A percentile compares a stretch with the other conserved stretches of the same genome.
Evolutionary conservation across 1,140 invertebrate genomes (phyloP).

Genomic region (Cyphomyrmex costatus): DNA sequence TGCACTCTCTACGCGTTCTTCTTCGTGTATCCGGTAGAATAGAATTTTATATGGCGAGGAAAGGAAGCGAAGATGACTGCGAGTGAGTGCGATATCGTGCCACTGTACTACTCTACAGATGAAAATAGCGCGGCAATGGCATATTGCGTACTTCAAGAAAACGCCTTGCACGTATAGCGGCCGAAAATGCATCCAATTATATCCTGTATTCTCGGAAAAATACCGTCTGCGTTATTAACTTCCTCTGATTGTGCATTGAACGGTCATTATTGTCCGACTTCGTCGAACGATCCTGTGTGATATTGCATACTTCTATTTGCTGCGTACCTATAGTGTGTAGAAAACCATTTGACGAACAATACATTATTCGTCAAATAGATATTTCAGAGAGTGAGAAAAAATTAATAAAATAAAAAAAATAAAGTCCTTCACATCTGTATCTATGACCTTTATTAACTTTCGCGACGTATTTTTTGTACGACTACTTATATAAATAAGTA

Average conservation of each 20-base stretch:
- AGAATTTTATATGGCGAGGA: slow-evolving; percentile 60
- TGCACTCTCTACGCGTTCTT: slow-evolving; percentile 62
- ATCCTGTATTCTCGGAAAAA: background rate
- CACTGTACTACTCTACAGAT: slow-evolving; percentile 64
- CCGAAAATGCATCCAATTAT: slow-evolving; percentile 41
- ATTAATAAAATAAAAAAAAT: background rate
- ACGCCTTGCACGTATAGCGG: slow-evolving; percentile 23
- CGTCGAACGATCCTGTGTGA: background rate
- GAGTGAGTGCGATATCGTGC: slow-evolving; percentile 41
- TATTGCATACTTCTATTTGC: background rate
- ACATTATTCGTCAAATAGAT: background rate
- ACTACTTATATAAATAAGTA: no score
- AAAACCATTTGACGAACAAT: background rate
- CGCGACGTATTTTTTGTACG: no score
- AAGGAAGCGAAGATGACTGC: slow-evolving; percentile 37
- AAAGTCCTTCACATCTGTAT: background rate
- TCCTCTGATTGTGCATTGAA: background rate
- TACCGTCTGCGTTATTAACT: background rate
- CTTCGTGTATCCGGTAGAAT: slow-evolving; percentile 55
- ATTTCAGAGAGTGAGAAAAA: background rate
- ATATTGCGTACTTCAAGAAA: slow-evolving; percentile 50
- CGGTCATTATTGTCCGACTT: background rate
- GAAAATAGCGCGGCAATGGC: slow-evolving; percentile 54
- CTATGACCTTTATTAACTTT: no score
- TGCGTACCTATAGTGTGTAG: background rate